These are phyloP conservation scores for Venustoraphidia nigricollis DNA, from an alignment of 2,888 invertebrate genomes.

Conservation along the genomic window DNA sequence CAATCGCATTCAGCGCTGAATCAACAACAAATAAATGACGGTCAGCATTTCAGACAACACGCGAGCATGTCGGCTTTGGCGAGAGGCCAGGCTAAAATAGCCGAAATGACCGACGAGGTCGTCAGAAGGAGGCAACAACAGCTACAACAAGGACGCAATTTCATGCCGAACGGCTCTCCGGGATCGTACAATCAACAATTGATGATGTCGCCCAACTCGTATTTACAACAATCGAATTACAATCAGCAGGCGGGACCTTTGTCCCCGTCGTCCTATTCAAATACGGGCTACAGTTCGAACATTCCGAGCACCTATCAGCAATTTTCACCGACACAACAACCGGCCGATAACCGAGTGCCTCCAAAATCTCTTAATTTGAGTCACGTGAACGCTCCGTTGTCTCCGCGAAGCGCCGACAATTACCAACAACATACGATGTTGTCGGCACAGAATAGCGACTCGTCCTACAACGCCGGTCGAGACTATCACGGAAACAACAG, in stretches of 20 bases:
- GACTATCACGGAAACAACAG: too few species aligned
- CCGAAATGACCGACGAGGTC: slow-evolving; percentile 72
- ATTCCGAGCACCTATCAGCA: slow-evolving; percentile 2
- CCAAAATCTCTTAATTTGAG: slow-evolving; percentile 24
- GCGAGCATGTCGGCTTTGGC: slow-evolving; percentile 12
- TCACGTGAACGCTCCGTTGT: not conserved
- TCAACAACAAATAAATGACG: not conserved
- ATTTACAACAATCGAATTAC: slow-evolving; percentile 12
- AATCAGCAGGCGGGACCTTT: slow-evolving; percentile 16
- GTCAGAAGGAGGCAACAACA: slow-evolving; percentile 32
- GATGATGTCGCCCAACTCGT: slow-evolving; percentile 21
- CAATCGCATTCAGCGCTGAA: slow-evolving; percentile 4
- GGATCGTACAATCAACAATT: slow-evolving; percentile 13
- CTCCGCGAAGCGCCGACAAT: not conserved
- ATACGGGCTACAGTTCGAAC: not conserved
- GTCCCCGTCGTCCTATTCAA: slow-evolving; percentile 8
- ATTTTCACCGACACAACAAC: slow-evolving; percentile 3
- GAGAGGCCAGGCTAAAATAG: slow-evolving; percentile 45
- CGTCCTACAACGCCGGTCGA: not conserved
- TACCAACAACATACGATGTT: not conserved
- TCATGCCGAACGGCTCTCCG: slow-evolving; percentile 16
- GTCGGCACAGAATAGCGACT: not conserved
- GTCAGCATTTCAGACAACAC: slow-evolving; percentile 13
- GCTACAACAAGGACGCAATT: slow-evolving; percentile 14
- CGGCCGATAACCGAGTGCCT: slow-evolving; percentile 17